These are phyloP conservation scores for Acipenser ruthenus DNA, from an alignment of 2,797 vertebrate species.

Conservation along the genomic window DNA sequence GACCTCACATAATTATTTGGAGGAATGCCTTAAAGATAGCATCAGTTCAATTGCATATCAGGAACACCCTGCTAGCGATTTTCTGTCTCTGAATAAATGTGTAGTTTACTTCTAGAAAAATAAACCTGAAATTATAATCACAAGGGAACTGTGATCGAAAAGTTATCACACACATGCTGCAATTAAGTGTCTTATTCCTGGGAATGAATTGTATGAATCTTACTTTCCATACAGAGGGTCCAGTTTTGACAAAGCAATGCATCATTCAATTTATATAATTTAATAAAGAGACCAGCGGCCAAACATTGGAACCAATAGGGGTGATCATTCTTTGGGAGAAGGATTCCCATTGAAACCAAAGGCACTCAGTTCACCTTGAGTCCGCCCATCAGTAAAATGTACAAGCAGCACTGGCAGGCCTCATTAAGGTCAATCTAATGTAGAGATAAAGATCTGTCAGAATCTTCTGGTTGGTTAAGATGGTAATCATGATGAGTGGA, in stretches of 20 bases:
- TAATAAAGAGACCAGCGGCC: neutral
- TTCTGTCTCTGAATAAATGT: neutral
- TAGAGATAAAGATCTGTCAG: no score
- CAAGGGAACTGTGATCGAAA: neutral
- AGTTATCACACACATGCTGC: neutral
- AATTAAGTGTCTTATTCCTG: neutral
- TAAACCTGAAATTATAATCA: neutral
- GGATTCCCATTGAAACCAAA: neutral
- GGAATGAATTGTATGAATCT: conserved; percentile 1
- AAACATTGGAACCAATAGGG: neutral
- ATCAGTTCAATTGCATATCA: no score
- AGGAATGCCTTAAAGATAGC: no score
- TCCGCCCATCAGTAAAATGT: no score
- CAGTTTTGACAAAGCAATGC: neutral
- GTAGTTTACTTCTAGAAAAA: neutral
- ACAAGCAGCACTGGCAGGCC: no score
- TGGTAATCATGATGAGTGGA: no score
- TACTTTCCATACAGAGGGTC: neutral
- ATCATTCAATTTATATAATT: conserved; percentile 5
- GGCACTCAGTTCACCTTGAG: no score
- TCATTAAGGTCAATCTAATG: no score
- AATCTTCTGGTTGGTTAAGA: no score
- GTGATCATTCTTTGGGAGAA: neutral
- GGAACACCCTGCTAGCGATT: neutral
- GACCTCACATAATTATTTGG: no score